Conservation (phyloP, 2,888 invertebrate genomes). For the Sericinus montela region DNA sequence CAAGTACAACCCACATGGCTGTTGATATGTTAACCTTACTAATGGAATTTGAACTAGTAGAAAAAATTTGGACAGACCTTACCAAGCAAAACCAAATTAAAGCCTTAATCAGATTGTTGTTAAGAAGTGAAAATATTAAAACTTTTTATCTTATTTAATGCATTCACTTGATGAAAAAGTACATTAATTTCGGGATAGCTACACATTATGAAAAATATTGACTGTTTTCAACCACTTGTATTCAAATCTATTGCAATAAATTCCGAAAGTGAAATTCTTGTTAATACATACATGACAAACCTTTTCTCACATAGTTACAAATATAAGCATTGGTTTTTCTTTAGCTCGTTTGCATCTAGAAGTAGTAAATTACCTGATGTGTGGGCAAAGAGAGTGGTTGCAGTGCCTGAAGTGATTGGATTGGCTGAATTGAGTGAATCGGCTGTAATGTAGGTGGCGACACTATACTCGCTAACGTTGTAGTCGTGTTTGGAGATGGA, state of each 20-base stretch:
- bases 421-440: slow-evolving; percentile 29
- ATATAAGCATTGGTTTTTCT: not conserved
- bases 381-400: slow-evolving; percentile 55
- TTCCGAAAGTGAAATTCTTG: too few species aligned
- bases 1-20: too few species aligned
- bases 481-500: slow-evolving; percentile 77
- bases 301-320: slow-evolving; percentile 1
- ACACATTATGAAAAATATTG: not conserved
- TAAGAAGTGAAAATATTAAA: too few species aligned
- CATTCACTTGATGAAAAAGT: too few species aligned
- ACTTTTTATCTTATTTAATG: too few species aligned
- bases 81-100: too few species aligned
- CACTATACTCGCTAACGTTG: slow-evolving; percentile 49
- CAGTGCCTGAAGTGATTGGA: slow-evolving; percentile 43
- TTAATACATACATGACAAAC: not conserved
- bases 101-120: too few species aligned
- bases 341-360: slow-evolving; percentile 34
- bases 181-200: not conserved
- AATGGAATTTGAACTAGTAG: too few species aligned
- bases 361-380: slow-evolving; percentile 78
- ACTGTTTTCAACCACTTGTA: too few species aligned
- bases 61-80: too few species aligned
- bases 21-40: too few species aligned
- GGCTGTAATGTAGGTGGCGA: slow-evolving; percentile 30
- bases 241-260: too few species aligned